Conservation (phyloP, 2,888 invertebrate species). For the Glyphotaelius pellucidus region DNA sequence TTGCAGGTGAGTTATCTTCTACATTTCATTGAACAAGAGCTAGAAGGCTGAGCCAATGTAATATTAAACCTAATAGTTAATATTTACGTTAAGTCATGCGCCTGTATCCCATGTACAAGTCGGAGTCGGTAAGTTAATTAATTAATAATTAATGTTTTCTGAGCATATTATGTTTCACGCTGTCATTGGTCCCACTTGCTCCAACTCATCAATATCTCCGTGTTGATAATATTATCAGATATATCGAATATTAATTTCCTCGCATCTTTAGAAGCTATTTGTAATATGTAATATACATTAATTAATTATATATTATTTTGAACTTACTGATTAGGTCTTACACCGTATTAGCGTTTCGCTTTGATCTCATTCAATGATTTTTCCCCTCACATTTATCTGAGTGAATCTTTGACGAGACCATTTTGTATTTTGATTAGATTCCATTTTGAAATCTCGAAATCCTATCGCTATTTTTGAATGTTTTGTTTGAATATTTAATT, state of each 20-base stretch:
- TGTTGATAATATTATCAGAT: background rate
- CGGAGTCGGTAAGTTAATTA: background rate
- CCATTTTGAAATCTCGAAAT: background rate
- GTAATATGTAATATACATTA: background rate
- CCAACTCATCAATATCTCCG: background rate
- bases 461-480: background rate
- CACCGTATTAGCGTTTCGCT: background rate
- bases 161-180: background rate
- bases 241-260: background rate
- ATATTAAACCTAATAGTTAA: background rate
- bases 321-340: background rate
- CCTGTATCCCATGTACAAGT: background rate
- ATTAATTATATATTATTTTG: background rate
- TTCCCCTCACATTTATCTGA: background rate
- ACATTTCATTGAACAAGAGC: background rate
- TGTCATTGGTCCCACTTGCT: background rate
- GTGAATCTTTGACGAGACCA: background rate
- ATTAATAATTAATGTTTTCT: background rate
- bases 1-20: slow-evolving; percentile 4
- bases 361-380: slow-evolving; percentile 16
- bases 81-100: background rate
- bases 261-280: background rate
- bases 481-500: background rate
- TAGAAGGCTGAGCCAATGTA: background rate
- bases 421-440: background rate